Base-by-base conservation (phyloP, 2,113 vertebrate genomes). In the Archilochus colubris region DNA sequence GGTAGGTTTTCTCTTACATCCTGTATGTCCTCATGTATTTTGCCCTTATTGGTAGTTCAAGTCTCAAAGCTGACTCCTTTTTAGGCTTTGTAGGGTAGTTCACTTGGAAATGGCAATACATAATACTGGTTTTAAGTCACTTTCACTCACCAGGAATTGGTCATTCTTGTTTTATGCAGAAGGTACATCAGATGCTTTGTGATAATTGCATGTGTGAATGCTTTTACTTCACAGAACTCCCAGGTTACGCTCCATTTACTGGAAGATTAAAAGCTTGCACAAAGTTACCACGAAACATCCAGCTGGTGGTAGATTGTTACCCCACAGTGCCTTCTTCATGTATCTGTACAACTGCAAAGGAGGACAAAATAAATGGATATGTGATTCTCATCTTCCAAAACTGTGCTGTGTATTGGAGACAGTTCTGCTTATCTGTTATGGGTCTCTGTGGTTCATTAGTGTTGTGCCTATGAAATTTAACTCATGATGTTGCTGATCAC, bases 401-500 rank as follows among this genome's bases (percentile, higher is more conserved):
- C 16, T 31, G 17, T 40, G 30, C 23, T 51, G 44, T 3, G 3
- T 50, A 23, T 46, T 57, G 63, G 43, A 81, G 58, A 40, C 53
- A 46, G 59, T 77, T 23, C 58, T 89, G 54, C 24, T 48, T 67
- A 28, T 48, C 36, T 46, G 0, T 76, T 75, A 17, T 6, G 12
- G 51, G 66, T 57, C 63, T 76, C 21, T 62, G 33, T 61, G 51
- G 73, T 46, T 93, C 62, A 10, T 75, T 23, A 44, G 57, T 20
- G 12, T 58, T 40, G 59, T 73, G 30, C 22, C 28, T 62, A 18
- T 64, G 57, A 30, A 33, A 63, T 78, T 62, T 54, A 46, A 66
- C 25, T 88, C 51, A 33, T 28, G 67, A 67, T 75, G 44, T 27
- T 68, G 66, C 48, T 88, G 82, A 89, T 95, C 94, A 93, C 94